These are phyloP conservation scores for Aurelia sp. DNA, from an alignment of 30 jellyfish, hydroid and myxozoan genomes.

Conservation along the genomic window DNA sequence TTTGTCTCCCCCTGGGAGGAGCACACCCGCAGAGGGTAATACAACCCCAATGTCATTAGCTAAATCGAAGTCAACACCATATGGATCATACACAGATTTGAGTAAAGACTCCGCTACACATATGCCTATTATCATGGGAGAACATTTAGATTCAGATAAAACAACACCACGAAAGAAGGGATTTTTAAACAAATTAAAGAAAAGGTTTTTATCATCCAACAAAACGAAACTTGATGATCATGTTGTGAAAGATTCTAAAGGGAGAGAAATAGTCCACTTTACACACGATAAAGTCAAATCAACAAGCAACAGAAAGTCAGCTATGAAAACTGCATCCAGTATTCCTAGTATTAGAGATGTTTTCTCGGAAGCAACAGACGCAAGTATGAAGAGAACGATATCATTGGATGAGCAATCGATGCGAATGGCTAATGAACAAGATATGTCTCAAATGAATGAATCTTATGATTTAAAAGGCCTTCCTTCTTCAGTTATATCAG, in stretches of 20 bases:
- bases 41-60: conserved; percentile 15
- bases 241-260: conserved; percentile 54
- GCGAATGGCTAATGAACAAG: conserved; percentile 21
- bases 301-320: background rate
- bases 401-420: conserved; percentile 75
- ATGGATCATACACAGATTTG: conserved; percentile 69
- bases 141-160: conserved; percentile 15
- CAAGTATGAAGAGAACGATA: conserved; percentile 40
- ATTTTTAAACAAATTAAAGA: conserved; percentile 44
- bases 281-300: conserved; percentile 61
- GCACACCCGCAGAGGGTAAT: conserved; percentile 9
- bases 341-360: conserved; percentile 29
- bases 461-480: background rate
- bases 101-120: conserved; percentile 47
- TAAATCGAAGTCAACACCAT: conserved; percentile 30
- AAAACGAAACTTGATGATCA: conserved; percentile 36
- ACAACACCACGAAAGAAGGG: conserved; percentile 59
- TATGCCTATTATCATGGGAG: conserved; percentile 74
- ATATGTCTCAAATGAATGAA: background rate
- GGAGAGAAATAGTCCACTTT: conserved; percentile 66
- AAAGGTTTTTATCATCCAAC: conserved; percentile 45
- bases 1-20: conserved; percentile 47
- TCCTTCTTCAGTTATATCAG: conserved; percentile 20
- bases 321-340: conserved; percentile 39
- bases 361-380: conserved; percentile 8